Evolutionary conservation across 2,888 invertebrate species (phyloP).

Genomic region (Erpobdella octoculata): DNA sequence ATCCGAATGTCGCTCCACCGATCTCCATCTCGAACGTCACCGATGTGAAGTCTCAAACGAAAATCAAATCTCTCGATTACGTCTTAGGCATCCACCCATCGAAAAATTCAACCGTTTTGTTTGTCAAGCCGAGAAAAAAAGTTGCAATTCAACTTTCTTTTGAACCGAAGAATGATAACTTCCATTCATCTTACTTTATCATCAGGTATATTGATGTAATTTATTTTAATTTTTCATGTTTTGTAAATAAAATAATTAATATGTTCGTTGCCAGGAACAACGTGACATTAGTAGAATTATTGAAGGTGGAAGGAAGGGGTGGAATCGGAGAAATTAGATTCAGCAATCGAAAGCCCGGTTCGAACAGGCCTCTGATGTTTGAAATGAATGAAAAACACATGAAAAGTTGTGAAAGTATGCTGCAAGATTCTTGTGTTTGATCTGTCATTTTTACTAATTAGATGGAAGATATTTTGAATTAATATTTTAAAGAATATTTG

Average conservation of each 20-base stretch:
- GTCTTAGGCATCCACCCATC: constrained; percentile 53
- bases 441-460: not conserved
- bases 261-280: constrained; percentile 65
- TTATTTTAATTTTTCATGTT: not conserved
- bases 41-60: not conserved
- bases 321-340: constrained; percentile 78
- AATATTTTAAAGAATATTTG: not conserved
- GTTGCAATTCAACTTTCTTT: constrained; percentile 53
- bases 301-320: constrained; percentile 74
- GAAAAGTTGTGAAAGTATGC: constrained; percentile 60
- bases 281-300: constrained; percentile 78
- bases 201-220: constrained; percentile 49
- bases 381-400: constrained; percentile 67
- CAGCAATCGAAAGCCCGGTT: constrained; percentile 75
- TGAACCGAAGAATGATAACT: constrained; percentile 53
- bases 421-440: no score
- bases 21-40: not conserved
- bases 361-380: constrained; percentile 67
- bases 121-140: constrained; percentile 60
- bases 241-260: not conserved
- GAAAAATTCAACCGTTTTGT: constrained; percentile 55
- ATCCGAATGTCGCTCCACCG: not conserved
- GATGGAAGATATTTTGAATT: not conserved
- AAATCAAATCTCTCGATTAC: constrained; percentile 51
- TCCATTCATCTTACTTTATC: constrained; percentile 54